phyloP scores from a whole-genome alignment of 2,888 invertebrate species.

The Lasioglossum morio region DNA sequence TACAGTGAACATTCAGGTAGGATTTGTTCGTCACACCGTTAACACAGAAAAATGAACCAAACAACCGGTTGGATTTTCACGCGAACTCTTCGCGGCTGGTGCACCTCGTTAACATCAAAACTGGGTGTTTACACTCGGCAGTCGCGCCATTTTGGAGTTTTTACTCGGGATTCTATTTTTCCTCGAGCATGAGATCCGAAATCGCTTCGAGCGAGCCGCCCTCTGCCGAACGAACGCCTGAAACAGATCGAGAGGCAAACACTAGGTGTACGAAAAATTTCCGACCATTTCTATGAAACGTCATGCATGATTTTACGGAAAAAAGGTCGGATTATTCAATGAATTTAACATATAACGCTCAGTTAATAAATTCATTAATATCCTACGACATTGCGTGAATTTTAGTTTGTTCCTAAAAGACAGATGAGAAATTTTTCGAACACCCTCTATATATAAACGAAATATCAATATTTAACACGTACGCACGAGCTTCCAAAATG shows the following conservation, averaged over 20 bases:
- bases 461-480: neutral
- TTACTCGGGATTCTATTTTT: slow-evolving; percentile 76
- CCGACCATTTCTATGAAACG: neutral
- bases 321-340: neutral
- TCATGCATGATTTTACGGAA: neutral
- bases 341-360: neutral
- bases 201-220: slow-evolving; percentile 23
- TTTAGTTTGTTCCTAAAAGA: neutral
- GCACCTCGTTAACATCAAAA: slow-evolving; percentile 73
- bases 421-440: neutral
- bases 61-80: slow-evolving; percentile 34
- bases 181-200: slow-evolving; percentile 50
- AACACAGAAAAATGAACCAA: slow-evolving; percentile 66
- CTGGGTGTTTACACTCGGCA: slow-evolving; percentile 82
- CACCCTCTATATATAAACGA: neutral
- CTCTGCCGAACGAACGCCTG: slow-evolving; percentile 32
- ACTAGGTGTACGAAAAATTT: neutral
- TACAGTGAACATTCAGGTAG: slow-evolving; percentile 84
- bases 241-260: slow-evolving; percentile 22
- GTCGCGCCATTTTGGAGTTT: slow-evolving; percentile 84
- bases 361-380: neutral
- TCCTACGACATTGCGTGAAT: neutral
- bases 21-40: slow-evolving; percentile 73
- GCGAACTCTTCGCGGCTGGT: slow-evolving; percentile 49
- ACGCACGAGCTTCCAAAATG: neutral